Evolutionary conservation across 37 sponge, comb jelly and placozoan species (phyloP).

Genomic region (Spongia lamella): DNA sequence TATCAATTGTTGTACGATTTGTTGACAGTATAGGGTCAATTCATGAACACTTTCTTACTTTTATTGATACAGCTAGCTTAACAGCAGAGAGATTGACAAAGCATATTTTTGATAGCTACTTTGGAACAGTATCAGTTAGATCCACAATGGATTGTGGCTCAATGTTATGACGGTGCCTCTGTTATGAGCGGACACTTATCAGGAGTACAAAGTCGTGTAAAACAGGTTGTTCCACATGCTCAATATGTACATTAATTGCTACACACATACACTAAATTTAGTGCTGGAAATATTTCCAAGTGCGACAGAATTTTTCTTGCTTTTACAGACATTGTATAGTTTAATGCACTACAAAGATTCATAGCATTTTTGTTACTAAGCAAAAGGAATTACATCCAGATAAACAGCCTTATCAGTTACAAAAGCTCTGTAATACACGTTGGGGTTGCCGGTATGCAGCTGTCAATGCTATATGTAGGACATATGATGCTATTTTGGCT

Average conservation of each 20-base stretch:
- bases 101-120: neutral
- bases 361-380: slow-evolving; percentile 28
- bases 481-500: too few species aligned
- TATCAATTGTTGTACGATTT: slow-evolving; percentile 19
- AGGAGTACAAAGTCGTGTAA: slow-evolving; percentile 14
- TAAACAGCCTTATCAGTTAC: slow-evolving; percentile 31
- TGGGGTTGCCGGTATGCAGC: slow-evolving; percentile 35
- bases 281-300: slow-evolving; percentile 12
- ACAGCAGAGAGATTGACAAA: slow-evolving; percentile 2
- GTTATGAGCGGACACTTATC: slow-evolving; percentile 12
- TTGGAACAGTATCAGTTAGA: neutral
- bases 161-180: slow-evolving; percentile 25
- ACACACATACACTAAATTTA: slow-evolving; percentile 17
- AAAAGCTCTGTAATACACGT: slow-evolving; percentile 27
- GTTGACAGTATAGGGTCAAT: too few species aligned
- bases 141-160: slow-evolving; percentile 5
- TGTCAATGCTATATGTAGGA: slow-evolving; percentile 18
- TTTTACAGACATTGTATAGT: slow-evolving; percentile 36
- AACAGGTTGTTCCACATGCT: slow-evolving; percentile 9
- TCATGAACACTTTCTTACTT: slow-evolving; percentile 27
- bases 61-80: slow-evolving; percentile 1
- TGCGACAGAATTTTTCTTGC: slow-evolving; percentile 37
- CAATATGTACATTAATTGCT: slow-evolving; percentile 13
- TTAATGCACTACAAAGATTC: slow-evolving; percentile 48
- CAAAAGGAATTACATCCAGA: slow-evolving; percentile 51